Base-by-base conservation (phyloP, 2,888 invertebrate genomes). In the Leptopilina drosophilae region DNA sequence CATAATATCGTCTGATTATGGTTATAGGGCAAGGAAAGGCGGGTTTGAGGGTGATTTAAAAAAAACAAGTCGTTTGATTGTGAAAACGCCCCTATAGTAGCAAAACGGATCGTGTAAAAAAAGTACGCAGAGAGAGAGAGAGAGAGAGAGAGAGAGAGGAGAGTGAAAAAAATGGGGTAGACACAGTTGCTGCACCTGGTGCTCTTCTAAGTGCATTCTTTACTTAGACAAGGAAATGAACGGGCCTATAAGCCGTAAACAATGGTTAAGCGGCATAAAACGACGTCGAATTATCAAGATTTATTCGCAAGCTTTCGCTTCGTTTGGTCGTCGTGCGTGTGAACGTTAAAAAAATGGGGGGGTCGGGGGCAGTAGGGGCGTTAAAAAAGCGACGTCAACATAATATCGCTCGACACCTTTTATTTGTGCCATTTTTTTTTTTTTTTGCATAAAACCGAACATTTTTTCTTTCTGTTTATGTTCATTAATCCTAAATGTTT, bases 231-330 rank as follows among this genome's bases (percentile, higher is more conserved):
- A 66, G 77, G 77, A 82, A 84, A 80, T 81, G 82, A 83, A 82
- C 80, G 83, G 81, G 83, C 84, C 86, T 86, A 85, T 86, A 86
- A 86, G 86, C 85, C 87, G 87, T 89, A 89, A 90, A 90, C 87
- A 89, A 89, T 85, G 87, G 87, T 90, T 89, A 89, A 85, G 80
- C 82, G 82, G 83, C 84, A 85, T 86, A 86, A 87, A 87, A 87
- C 81, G 85, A 86, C 87, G 89, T 88, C 88, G 87, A 89, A 89
- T 89, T 89, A 90, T 88, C 87, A 87, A 87, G 87, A 89, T 88
- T 87, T 87, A 88, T 86, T 77, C 78, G 62, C 69, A 9, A 67
- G 33, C 64, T 81, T 84, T 79, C 83, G 79, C 79, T 81, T 79
- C 83, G 84, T 82, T 79, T 81, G 76, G 59, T 80, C 79, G 83